phyloP scores from a whole-genome alignment of 2,888 invertebrate species.

The Xestoiulus laeticollis region DNA sequence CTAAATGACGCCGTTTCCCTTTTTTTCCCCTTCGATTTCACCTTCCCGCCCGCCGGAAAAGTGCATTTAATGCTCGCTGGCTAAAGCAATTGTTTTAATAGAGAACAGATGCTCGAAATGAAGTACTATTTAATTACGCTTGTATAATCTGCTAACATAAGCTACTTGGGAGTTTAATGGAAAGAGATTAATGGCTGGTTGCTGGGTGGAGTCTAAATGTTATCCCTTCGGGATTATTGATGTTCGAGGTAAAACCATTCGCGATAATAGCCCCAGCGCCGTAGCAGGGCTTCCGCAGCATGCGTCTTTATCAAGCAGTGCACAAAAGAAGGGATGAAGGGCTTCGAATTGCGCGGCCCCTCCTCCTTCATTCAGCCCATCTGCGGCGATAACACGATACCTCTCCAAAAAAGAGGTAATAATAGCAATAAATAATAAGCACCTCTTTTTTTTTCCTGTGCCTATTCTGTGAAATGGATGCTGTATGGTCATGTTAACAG shows the following conservation, averaged over 20 bases:
- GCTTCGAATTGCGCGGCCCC: not conserved
- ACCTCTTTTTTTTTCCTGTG: not conserved
- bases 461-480: too few relatives aligned
- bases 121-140: slow-evolving; percentile 47
- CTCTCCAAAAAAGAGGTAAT: not conserved
- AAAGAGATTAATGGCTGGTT: slow-evolving; percentile 43
- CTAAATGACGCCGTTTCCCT: not conserved
- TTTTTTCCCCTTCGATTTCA: not conserved
- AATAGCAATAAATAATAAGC: not conserved
- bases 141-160: slow-evolving; percentile 43
- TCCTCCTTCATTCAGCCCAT: not conserved
- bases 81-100: slow-evolving; percentile 35
- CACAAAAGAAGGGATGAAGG: not conserved
- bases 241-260: slow-evolving; percentile 15
- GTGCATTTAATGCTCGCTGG: slow-evolving; percentile 20
- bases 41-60: not conserved
- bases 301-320: not conserved
- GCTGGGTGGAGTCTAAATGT: slow-evolving; percentile 34
- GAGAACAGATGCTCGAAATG: slow-evolving; percentile 35
- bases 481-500: too few relatives aligned
- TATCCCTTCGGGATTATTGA: slow-evolving; percentile 32
- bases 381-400: not conserved
- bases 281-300: not conserved
- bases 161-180: slow-evolving; percentile 39
- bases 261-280: slow-evolving; percentile 41